Percentiles rank a stretch among this genome's conserved stretches.
Evolutionary conservation across 2,888 invertebrate species (phyloP).

Genomic region (Xanthorhoe designata): DNA sequence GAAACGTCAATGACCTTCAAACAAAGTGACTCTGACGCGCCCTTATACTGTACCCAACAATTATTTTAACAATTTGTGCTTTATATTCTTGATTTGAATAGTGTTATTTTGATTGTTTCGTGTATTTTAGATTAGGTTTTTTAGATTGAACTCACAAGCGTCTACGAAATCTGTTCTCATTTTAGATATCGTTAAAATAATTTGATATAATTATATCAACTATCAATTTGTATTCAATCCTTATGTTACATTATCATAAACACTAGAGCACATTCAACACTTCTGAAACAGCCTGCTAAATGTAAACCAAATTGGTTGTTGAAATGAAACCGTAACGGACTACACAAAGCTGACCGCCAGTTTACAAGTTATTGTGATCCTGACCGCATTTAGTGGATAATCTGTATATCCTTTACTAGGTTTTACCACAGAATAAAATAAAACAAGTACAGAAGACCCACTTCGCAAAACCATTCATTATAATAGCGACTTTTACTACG

Average conservation of each 20-base stretch:
- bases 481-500: no score
- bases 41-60: background rate
- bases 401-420: background rate
- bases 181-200: no score
- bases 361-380: background rate
- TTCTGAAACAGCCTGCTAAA: background rate
- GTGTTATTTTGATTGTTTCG: background rate
- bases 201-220: no score
- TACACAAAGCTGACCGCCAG: background rate
- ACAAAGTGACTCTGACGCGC: background rate
- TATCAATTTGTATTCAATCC: no score
- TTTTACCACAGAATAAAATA: background rate
- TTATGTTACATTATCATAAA: no score
- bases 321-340: conserved; percentile 1
- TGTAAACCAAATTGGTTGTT: background rate
- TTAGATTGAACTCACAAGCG: no score
- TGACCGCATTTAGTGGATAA: background rate
- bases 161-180: no score
- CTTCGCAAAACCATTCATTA: no score
- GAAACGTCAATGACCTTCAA: background rate
- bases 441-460: background rate
- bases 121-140: background rate
- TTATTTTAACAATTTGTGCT: background rate
- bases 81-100: background rate
- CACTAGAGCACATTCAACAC: background rate